Conservation (phyloP, 1,140 invertebrate genomes). For the Drosophila azteca region DNA sequence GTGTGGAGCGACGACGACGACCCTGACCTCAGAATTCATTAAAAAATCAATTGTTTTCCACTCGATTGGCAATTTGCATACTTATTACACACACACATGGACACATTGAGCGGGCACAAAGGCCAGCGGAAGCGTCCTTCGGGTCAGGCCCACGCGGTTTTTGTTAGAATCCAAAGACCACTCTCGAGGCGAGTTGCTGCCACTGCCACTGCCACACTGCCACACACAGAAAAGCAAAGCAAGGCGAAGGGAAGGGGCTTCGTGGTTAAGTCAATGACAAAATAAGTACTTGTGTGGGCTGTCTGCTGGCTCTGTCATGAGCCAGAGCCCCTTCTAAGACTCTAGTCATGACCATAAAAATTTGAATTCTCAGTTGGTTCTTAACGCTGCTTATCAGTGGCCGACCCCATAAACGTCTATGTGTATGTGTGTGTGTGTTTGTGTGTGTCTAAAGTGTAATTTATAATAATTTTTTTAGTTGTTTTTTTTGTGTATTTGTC, state of each 20-base stretch:
- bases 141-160: slow-evolving; percentile 27
- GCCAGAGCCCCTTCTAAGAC: no score
- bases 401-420: no score
- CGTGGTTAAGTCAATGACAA: no score
- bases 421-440: no score
- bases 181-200: neutral
- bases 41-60: slow-evolving; percentile 59
- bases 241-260: no score
- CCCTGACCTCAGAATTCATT: slow-evolving; percentile 55
- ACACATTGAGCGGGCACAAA: slow-evolving; percentile 9
- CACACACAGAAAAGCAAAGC: no score
- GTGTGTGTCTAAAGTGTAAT: slow-evolving; percentile 39
- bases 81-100: slow-evolving; percentile 47
- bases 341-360: no score
- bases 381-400: no score
- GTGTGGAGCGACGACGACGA: slow-evolving; percentile 8
- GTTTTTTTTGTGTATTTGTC: slow-evolving; percentile 28
- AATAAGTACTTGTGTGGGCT: no score
- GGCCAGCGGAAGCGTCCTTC: slow-evolving; percentile 49
- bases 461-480: slow-evolving; percentile 74
- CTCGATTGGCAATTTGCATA: slow-evolving; percentile 49
- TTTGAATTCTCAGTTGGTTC: no score
- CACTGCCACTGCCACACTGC: no score
- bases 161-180: slow-evolving; percentile 32
- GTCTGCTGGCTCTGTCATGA: no score